Base-by-base conservation (phyloP, 2,888 invertebrate species). In the Apamea anceps region DNA sequence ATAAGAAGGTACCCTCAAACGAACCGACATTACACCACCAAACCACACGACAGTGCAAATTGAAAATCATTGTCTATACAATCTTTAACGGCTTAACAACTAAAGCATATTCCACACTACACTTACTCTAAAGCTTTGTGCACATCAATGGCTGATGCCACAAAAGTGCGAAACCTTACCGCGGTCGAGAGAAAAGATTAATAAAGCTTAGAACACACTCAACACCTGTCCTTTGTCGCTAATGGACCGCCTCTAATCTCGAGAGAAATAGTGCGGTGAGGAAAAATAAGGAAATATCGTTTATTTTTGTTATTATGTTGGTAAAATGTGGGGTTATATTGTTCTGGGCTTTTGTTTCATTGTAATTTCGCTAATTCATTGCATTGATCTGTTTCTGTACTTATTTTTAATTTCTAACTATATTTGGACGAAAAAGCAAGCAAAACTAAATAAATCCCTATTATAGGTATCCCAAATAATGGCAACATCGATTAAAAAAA, bases 181-280 rank as follows among this genome's bases (percentile, higher is more conserved):
- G 86, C 90, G 85, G 75, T 72, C 90, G 89, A 94, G 92, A 96
- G 95, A 95, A 96, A 96, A 96, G 96, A 96, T 96, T 96, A 96
- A 96, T 96, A 96, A 96, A 96, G 96, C 96, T 96, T 96, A 96
- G 93, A 90, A 92, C 92, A 94, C 95, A 95, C 95, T 91, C 92
- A 93, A 95, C 96, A 96, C 96, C 96, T 96, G 96, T 94, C 96
- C 93, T 96, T 96, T 96, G 96, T 96, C 95, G 94, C 96, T 96
- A 96, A 96, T 96, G 96, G 96, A 96, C 89, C 82, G 88, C 88
- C 84, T 91, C 88, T 95, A 95, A 95, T 95, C 95, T 80, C 79
- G 72, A 85, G 90, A 88, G 89, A 91, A 90, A 91, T 91, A 90
- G 88, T 89, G 88, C 13, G 85, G 75, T 81, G 81, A 82, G 82